Evolutionary conservation across 2,888 invertebrate genomes (phyloP).

Genomic region (Ornithoptera priamus): DNA sequence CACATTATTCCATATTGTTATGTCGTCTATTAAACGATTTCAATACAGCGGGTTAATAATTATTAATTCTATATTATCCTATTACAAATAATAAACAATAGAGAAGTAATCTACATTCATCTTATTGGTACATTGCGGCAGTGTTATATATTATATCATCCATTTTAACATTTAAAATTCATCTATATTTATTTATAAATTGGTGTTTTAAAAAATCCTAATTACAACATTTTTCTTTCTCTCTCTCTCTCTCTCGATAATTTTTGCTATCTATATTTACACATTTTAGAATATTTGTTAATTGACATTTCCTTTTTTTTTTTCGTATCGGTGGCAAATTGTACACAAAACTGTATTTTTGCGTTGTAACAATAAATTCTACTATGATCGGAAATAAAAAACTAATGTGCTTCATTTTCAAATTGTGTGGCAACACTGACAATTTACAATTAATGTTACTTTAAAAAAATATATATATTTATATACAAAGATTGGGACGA

Average conservation of each 20-base stretch:
- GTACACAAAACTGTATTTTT: slow-evolving; percentile 1
- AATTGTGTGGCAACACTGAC: background rate
- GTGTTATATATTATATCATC: slow-evolving; percentile 34
- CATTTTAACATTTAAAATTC: slow-evolving; percentile 26
- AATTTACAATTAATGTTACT: too few species aligned
- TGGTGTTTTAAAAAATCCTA: slow-evolving; percentile 38
- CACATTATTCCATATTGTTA: background rate
- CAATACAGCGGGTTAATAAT: slow-evolving; percentile 17
- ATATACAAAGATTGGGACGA: too few species aligned
- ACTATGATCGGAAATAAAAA: background rate
- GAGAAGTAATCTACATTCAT: slow-evolving; percentile 34
- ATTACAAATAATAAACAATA: slow-evolving; percentile 34
- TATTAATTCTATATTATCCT: slow-evolving; percentile 35
- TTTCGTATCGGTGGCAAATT: slow-evolving; percentile 9
- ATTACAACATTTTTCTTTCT: slow-evolving; percentile 23
- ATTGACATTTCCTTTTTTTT: slow-evolving; percentile 38
- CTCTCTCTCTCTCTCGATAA: slow-evolving; percentile 22
- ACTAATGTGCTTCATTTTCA: background rate
- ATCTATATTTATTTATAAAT: slow-evolving; percentile 29
- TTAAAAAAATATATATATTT: too few species aligned
- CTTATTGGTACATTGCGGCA: slow-evolving; percentile 44
- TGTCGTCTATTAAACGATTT: slow-evolving; percentile 12
- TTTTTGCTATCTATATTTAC: slow-evolving; percentile 25
- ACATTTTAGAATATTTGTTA: slow-evolving; percentile 42
- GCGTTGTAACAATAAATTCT: background rate